Percentiles rank a stretch among this genome's conserved stretches.
Evolutionary conservation across 2,888 invertebrate genomes (phyloP).

Genomic region (Epistrophe eligans): DNA sequence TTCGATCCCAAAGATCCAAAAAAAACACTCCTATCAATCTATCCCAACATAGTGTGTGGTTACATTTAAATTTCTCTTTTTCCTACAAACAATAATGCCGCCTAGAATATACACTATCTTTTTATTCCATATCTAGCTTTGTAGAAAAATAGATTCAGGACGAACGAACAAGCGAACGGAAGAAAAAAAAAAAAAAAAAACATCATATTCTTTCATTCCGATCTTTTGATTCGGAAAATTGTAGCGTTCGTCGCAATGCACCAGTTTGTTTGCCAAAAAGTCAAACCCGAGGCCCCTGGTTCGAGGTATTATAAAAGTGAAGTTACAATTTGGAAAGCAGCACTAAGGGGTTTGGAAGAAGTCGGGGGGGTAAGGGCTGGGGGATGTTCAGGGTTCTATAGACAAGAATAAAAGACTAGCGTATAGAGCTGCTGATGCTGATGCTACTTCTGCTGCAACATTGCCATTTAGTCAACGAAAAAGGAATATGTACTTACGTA

Average conservation of each 20-base stretch:
- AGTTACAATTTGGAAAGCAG: constrained; percentile 34
- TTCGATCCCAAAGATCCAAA: constrained; percentile 34
- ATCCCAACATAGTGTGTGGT: constrained; percentile 57
- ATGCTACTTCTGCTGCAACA: constrained; percentile 39
- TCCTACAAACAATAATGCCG: constrained; percentile 41
- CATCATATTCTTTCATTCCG: constrained; percentile 43
- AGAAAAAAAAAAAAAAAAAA: constrained; percentile 28
- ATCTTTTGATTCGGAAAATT: constrained; percentile 74
- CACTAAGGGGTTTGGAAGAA: constrained; percentile 21
- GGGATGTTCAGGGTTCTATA: neutral
- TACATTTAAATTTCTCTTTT: constrained; percentile 66
- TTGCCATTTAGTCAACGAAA: constrained; percentile 67
- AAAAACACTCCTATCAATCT: constrained; percentile 42
- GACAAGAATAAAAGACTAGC: constrained; percentile 41
- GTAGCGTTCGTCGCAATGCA: constrained; percentile 76
- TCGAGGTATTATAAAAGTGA: constrained; percentile 24
- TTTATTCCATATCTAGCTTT: constrained; percentile 51
- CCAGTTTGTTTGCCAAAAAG: constrained; percentile 76
- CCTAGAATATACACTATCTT: constrained; percentile 49
- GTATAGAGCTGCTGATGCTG: constrained; percentile 22
- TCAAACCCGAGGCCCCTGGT: constrained; percentile 42
- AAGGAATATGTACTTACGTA: constrained; percentile 34
- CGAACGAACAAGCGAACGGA: neutral
- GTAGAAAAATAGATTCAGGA: constrained; percentile 28
- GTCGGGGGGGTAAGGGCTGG: neutral